Base-by-base conservation (phyloP, 2,113 vertebrate species). In the Oreochromis spilurus region DNA sequence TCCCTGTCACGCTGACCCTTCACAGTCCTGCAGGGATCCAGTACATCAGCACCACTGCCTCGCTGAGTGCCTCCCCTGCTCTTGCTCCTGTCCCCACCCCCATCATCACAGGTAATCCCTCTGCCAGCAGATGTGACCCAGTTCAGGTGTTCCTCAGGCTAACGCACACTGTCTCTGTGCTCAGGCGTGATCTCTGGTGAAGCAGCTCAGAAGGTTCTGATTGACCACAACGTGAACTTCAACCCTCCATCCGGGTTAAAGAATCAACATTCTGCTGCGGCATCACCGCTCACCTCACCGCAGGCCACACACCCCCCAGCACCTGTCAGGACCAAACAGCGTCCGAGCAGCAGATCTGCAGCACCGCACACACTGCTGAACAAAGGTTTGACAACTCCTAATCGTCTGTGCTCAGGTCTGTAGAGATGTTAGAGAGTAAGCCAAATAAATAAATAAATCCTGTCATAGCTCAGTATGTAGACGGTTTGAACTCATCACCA, bases 161-260 rank as follows among this genome's bases (percentile, higher is more conserved):
- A 24, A 78, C 3, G 21, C 19, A 34, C 12, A 4, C 9, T 19
- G 6, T 65, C 12, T 65, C n/a, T 90, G 24, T 85, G 3, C 0
- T 82, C 16, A 95, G 94, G 88, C 67, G 91, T 94, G 48, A 86
- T 94, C 31, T 95, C 90, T 7, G 93, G 93, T 53, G 90, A 87
- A 88, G 94, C 92, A 8, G 94, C 93, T 58, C 62, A 94, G 79
- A 93, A 84, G 79, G 92, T 94, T 34, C 31, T 94, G 9, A 94
- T 43, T 1, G 34, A 86, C 52, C 83, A 91, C 86, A 90, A 79
- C 5, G 16, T 86, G 19, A 75, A 90, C 43, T 82, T 88, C 43
- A 60, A 2, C 4, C 50, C 53, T 29, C 29, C 7, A 10, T 12
- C 5, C 1, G 7, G 9, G 5, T 12, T 1, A 53, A 81, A 82